A percentile compares a stretch with the other conserved stretches of the same genome.
Conservation (phyloP, 2,888 invertebrate genomes). For the Agrenia bidenticulata region DNA sequence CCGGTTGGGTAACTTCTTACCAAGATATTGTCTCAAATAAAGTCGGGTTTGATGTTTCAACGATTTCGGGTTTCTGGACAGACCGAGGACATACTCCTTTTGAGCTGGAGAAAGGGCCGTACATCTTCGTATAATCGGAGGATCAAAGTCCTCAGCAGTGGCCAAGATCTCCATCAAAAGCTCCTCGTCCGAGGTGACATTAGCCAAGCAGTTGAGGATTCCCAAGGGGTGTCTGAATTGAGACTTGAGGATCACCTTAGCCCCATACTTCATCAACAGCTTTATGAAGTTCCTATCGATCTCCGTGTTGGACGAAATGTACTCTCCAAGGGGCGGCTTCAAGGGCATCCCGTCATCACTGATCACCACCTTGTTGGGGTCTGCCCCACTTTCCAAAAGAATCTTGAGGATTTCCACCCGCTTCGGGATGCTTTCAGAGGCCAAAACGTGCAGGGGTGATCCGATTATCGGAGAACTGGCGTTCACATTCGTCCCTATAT, state of each 20-base stretch:
- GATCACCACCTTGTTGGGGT: conserved; percentile 73
- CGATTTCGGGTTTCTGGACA: conserved; percentile 68
- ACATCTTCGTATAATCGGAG: conserved; percentile 73
- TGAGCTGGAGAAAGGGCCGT: conserved; percentile 67
- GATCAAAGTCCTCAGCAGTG: conserved; percentile 69
- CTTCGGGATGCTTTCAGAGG: conserved; percentile 74
- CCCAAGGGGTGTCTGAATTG: conserved; percentile 82
- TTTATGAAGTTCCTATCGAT: conserved; percentile 68
- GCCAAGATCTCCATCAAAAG: conserved; percentile 62
- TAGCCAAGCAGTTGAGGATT: conserved; percentile 74
- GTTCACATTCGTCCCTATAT: conserved; percentile 73
- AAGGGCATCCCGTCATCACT: conserved; percentile 70
- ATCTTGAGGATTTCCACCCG: conserved; percentile 61
- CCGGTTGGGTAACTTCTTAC: conserved; percentile 62
- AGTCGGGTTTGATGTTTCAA: conserved; percentile 68
- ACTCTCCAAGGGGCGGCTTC: conserved; percentile 78
- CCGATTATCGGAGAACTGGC: conserved; percentile 78
- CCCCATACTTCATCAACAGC: conserved; percentile 73
- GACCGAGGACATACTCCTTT: conserved; percentile 66
- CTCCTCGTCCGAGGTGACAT: conserved; percentile 61
- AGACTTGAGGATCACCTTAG: conserved; percentile 70
- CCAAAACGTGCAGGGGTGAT: conserved; percentile 78
- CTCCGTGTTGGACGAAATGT: conserved; percentile 69
- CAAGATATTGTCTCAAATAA: conserved; percentile 63
- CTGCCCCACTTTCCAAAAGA: conserved; percentile 70